Evolutionary conservation across 2,113 vertebrate genomes (phyloP).

Genomic region (Alligator mississippiensis): DNA sequence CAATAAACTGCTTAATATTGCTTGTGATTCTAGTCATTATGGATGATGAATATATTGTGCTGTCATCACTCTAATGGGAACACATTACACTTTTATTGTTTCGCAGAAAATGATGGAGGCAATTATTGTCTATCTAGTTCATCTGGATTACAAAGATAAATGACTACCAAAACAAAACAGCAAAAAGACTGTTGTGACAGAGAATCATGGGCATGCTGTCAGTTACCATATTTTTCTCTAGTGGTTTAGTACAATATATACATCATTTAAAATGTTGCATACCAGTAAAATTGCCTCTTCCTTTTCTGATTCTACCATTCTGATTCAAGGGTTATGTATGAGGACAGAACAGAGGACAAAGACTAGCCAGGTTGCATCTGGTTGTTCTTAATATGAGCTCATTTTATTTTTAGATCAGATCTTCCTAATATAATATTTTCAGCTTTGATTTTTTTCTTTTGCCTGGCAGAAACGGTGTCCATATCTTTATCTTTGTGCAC

Average conservation of each 20-base stretch:
- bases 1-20: slow-evolving; percentile 10
- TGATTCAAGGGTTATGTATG: background rate
- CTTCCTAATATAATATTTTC: background rate
- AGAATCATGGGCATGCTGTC: background rate
- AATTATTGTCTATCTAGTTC: slow-evolving; percentile 54
- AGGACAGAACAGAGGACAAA: background rate
- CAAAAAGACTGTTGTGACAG: slow-evolving; percentile 5
- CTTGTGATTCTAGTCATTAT: slow-evolving; percentile 4
- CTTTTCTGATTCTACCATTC: background rate
- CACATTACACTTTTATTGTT: background rate
- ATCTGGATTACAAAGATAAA: background rate
- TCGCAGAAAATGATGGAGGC: slow-evolving; percentile 41
- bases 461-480: too few relatives aligned
- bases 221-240: slow-evolving; percentile 34
- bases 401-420: background rate
- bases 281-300: background rate
- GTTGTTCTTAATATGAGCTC: background rate
- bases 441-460: background rate
- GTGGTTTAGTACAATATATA: slow-evolving; percentile 14
- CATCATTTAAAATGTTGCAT: background rate
- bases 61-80: background rate
- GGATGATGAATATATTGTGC: slow-evolving; percentile 28
- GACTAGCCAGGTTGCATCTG: background rate
- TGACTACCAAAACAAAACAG: background rate
- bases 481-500: too few relatives aligned